A percentile compares a stretch with the other conserved stretches of the same genome.
Evolutionary conservation across 2,888 invertebrate species (phyloP).

Genomic region (Troides oblongomaculatus): DNA sequence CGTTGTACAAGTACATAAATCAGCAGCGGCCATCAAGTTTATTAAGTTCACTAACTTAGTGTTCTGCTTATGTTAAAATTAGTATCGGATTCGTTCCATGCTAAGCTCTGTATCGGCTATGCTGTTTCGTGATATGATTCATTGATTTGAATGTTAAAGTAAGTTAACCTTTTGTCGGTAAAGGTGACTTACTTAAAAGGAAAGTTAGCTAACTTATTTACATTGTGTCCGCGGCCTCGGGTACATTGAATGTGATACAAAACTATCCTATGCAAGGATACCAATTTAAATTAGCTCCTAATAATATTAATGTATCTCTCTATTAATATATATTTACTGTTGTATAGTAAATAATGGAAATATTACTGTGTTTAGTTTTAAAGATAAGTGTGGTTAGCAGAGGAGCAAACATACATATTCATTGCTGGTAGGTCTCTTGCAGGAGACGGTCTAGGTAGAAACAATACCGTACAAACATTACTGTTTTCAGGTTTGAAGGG

Average conservation of each 20-base stretch:
- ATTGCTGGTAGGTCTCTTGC: too few relatives aligned
- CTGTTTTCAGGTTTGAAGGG: too few relatives aligned
- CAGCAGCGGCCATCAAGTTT: too few relatives aligned
- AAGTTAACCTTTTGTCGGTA: conserved; percentile 24
- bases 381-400: too few relatives aligned
- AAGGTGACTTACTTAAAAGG: conserved; percentile 28
- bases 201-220: conserved; percentile 16
- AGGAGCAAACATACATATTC: too few relatives aligned
- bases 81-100: conserved; percentile 15
- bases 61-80: conserved; percentile 9
- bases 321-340: too few relatives aligned
- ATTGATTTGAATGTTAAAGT: conserved; percentile 28
- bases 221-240: conserved; percentile 10
- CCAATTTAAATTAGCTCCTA: background rate
- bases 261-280: background rate
- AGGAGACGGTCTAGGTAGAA: too few relatives aligned
- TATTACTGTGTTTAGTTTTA: too few relatives aligned
- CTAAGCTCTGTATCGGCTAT: conserved; percentile 2
- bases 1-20: too few relatives aligned
- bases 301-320: background rate
- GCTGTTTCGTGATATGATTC: conserved; percentile 25
- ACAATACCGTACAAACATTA: too few relatives aligned
- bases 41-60: too few relatives aligned
- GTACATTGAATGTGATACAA: conserved; percentile 18
- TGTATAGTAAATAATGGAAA: too few relatives aligned